A percentile compares a stretch with the other conserved stretches of the same genome.
Conservation (phyloP, 2,888 invertebrate genomes). For the Quadriops clusia region DNA sequence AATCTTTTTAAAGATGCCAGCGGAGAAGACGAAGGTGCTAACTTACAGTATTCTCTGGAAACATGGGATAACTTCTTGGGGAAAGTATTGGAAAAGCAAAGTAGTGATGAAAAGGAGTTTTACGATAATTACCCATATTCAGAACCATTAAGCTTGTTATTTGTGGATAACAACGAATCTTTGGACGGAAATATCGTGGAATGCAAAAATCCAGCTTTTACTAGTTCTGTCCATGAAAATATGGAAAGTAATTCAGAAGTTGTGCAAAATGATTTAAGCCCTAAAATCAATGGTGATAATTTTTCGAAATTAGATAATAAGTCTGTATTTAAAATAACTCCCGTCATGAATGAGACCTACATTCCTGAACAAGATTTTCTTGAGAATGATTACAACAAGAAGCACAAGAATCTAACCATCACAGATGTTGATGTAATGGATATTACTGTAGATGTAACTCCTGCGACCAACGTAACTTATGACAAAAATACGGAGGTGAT, state of each 20-base stretch:
- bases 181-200: background rate
- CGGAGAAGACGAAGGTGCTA: conserved; percentile 13
- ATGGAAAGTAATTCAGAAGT: no score
- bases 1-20: conserved; percentile 10
- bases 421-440: background rate
- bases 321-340: no score
- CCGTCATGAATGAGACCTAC: conserved; percentile 16
- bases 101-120: conserved; percentile 19
- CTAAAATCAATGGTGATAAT: no score
- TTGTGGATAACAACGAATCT: conserved; percentile 20
- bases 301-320: no score
- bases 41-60: conserved; percentile 33
- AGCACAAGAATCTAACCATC: conserved; percentile 3
- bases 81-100: conserved; percentile 29
- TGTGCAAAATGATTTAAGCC: no score
- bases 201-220: conserved; percentile 2
- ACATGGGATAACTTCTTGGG: conserved; percentile 37
- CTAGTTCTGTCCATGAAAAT: no score
- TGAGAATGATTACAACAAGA: background rate
- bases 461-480: background rate
- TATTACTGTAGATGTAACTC: background rate
- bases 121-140: conserved; percentile 28
- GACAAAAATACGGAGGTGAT: background rate
- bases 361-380: conserved; percentile 3
- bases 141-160: conserved; percentile 30